Conservation (phyloP, 2,888 invertebrate genomes). For the Pammene aurita region DNA sequence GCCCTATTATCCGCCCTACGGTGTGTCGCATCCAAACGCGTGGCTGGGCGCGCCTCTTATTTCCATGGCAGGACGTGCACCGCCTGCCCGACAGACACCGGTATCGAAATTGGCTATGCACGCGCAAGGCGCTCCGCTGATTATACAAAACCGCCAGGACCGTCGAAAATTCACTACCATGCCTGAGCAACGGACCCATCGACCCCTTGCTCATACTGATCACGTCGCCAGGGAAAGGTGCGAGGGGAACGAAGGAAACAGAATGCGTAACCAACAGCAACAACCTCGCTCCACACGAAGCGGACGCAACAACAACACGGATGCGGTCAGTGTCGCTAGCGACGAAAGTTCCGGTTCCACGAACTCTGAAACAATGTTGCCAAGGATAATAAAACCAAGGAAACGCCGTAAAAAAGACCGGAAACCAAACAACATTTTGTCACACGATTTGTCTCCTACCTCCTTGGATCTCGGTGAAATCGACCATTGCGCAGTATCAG, state of each 20-base stretch:
- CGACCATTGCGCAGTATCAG: constrained; percentile 74
- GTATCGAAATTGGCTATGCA: constrained; percentile 91
- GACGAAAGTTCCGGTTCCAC: constrained; percentile 88
- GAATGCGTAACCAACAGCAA: constrained; percentile 74
- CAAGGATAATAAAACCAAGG: constrained; percentile 94
- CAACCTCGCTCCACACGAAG: constrained; percentile 70
- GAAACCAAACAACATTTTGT: constrained; percentile 85
- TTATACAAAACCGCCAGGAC: constrained; percentile 86
- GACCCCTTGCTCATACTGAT: constrained; percentile 64
- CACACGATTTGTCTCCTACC: constrained; percentile 72
- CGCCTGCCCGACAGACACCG: constrained; percentile 76
- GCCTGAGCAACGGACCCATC: constrained; percentile 74
- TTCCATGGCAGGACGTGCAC: constrained; percentile 87
- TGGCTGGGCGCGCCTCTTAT: constrained; percentile 93
- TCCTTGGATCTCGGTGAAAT: constrained; percentile 74
- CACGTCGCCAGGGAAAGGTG: constrained; percentile 67
- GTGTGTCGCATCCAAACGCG: constrained; percentile 83
- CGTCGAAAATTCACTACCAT: constrained; percentile 74
- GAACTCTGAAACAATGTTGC: constrained; percentile 89
- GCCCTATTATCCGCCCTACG: constrained; percentile 80
- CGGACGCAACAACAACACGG: constrained; percentile 83
- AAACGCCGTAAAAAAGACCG: constrained; percentile 95
- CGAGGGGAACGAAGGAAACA: constrained; percentile 69
- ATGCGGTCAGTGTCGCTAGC: constrained; percentile 88
- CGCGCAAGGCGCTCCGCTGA: constrained; percentile 93